Conservation (phyloP, 2,888 invertebrate genomes). For the Seira sanloemensis region DNA sequence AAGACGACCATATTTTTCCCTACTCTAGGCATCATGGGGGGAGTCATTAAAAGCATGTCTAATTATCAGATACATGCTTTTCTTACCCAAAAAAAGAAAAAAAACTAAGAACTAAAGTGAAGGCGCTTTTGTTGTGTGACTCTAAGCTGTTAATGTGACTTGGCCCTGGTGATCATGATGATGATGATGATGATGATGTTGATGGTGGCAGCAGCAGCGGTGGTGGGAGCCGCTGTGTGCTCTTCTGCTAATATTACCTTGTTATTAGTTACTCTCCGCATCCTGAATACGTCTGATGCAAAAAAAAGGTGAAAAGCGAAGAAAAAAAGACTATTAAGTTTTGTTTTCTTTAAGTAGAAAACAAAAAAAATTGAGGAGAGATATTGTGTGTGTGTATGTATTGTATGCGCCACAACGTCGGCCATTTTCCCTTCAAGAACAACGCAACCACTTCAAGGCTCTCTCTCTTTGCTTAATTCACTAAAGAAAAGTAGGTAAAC, state of each 20-base stretch:
- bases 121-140: constrained; percentile 49
- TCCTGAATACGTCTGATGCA: not conserved
- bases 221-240: not conserved
- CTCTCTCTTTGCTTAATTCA: constrained; percentile 27
- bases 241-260: constrained; percentile 12
- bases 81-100: constrained; percentile 25
- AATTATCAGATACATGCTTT: constrained; percentile 73
- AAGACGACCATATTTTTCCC: constrained; percentile 72
- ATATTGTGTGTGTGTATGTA: too few species aligned
- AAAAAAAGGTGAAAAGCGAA: constrained; percentile 32
- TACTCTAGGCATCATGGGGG: constrained; percentile 64
- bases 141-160: constrained; percentile 64
- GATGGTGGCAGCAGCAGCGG: not conserved
- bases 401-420: constrained; percentile 12
- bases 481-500: constrained; percentile 27
- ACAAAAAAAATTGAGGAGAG: constrained; percentile 12
- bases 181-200: too few species aligned
- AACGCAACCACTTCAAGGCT: constrained; percentile 44
- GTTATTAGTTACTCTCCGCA: constrained; percentile 11
- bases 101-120: constrained; percentile 8
- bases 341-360: constrained; percentile 20
- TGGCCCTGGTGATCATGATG: not conserved
- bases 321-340: constrained; percentile 35
- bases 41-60: constrained; percentile 74
- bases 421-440: not conserved